These are phyloP conservation scores for Papilio demoleus DNA, from an alignment of 2,888 invertebrate species.

Conservation along the genomic window DNA sequence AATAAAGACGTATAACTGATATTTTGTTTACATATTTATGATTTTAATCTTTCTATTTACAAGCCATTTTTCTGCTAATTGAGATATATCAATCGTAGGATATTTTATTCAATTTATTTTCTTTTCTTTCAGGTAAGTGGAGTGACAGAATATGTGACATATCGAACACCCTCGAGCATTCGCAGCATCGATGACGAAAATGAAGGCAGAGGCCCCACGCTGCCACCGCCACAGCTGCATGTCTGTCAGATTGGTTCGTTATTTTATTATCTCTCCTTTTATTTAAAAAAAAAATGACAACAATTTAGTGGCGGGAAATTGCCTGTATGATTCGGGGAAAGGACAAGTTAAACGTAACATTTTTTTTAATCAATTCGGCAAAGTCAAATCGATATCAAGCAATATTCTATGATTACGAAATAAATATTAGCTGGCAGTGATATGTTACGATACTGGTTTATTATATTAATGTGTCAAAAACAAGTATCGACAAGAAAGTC, in stretches of 20 bases:
- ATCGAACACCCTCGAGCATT: constrained; percentile 14
- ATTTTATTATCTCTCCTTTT: neutral
- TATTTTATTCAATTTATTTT: neutral
- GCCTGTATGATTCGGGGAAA: too few species aligned
- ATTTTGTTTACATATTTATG: neutral
- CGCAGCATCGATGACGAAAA: neutral
- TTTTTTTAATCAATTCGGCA: too few species aligned
- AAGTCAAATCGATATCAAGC: neutral
- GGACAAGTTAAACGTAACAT: neutral
- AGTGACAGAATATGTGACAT: constrained; percentile 19
- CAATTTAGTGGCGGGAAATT: too few species aligned
- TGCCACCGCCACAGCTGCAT: constrained; percentile 23
- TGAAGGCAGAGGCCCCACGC: constrained; percentile 22
- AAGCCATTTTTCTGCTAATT: neutral
- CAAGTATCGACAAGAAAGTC: constrained; percentile 14
- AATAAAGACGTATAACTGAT: neutral
- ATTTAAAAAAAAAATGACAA: neutral
- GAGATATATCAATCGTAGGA: neutral
- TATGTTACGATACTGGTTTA: constrained; percentile 1
- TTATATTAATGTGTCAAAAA: constrained; percentile 17
- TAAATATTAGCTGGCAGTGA: neutral
- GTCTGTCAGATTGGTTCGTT: constrained; percentile 36
- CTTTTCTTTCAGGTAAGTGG: constrained; percentile 36
- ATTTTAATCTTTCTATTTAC: neutral
- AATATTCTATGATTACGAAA: constrained; percentile 1